Evolutionary conservation across 2,888 invertebrate species (phyloP), one percentile per base, ranked within the genome.

Genomic region (Philaethria dido): DNA sequence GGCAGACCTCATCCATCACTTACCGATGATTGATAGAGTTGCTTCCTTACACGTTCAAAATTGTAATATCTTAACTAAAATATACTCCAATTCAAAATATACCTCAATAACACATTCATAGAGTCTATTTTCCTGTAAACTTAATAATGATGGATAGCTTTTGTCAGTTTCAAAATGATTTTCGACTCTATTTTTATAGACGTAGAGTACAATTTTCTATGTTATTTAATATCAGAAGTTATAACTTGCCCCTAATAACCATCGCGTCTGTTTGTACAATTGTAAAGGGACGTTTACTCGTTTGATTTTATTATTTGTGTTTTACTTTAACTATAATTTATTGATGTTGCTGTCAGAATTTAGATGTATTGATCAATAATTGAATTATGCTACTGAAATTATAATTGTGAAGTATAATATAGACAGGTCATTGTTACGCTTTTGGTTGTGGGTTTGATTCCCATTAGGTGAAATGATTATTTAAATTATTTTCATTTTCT

Each of bases 1-100:
- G 84, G 84, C 85, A 87, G 82, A 83, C 76, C 84, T 86, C 89
- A 90, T 92, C 91, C 85, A 91, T 92, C 91, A 91, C 85, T 86
- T 85, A 83, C 85, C 80, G 83, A 88, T 91, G 91, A 91, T 90
- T 81, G 90, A 92, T 92, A 81, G 82, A 81, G 78, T 80, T 79
- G 81, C 83, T 83, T 78, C 77, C 77, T 72, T 73, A 70, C 54
- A 14, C 63, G 59, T 18, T 16, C 22, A 63, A 20, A 60, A 48
- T 57, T 33, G 69, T 69, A 83, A 80, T 60, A 73, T 14, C 74
- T 0, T 74, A 83, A 76, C 33, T 68, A 18, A 54, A 64, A 44
- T 13, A 0, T 3, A 0, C 0, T 0, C 0, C 6, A 42, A 16
- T 3, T 8, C 8, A 72, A 65, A 66, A 50, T 54, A 2, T 66